phyloP scores from a whole-genome alignment of 2,113 vertebrate species.

The Oryzias curvinotus region DNA sequence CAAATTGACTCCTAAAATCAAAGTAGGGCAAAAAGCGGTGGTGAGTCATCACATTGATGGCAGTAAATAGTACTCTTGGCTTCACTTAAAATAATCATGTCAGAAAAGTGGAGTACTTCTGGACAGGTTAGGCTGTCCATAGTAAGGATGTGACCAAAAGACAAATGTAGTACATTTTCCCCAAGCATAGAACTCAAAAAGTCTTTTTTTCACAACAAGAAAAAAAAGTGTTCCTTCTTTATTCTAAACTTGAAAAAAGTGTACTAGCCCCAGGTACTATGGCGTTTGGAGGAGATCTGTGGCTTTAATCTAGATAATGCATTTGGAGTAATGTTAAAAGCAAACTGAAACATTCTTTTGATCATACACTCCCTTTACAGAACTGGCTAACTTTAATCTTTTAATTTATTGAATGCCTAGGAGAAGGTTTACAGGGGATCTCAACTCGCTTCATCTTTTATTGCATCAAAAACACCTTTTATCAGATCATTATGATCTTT shows the following conservation, averaged over 20 bases:
- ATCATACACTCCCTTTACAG: constrained; percentile 3
- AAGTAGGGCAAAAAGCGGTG: constrained; percentile 12
- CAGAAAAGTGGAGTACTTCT: background rate
- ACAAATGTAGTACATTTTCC: constrained; percentile 2
- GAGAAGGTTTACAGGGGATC: constrained; percentile 3
- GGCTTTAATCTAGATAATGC: no score
- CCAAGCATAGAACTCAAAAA: background rate
- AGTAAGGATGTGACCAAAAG: background rate
- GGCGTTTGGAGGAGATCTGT: no score
- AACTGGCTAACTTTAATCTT: constrained; percentile 15
- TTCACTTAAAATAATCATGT: constrained; percentile 21
- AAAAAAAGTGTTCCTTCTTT: no score
- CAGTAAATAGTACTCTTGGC: constrained; percentile 16
- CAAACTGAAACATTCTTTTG: no score
- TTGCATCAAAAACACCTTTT: constrained; percentile 16
- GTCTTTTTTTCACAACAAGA: background rate
- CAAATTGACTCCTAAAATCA: constrained; percentile 36
- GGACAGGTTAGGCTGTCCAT: constrained; percentile 8
- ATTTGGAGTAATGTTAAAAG: no score
- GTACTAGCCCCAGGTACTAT: no score
- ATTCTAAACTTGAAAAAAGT: no score
- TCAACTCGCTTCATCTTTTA: constrained; percentile 20
- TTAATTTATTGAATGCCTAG: constrained; percentile 3
- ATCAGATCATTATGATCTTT: constrained; percentile 4
- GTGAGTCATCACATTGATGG: constrained; percentile 4